A percentile compares a stretch with the other conserved stretches of the same genome.
Evolutionary conservation across 1,140 invertebrate genomes (phyloP).

Genomic region (Maconellicoccus hirsutus): DNA sequence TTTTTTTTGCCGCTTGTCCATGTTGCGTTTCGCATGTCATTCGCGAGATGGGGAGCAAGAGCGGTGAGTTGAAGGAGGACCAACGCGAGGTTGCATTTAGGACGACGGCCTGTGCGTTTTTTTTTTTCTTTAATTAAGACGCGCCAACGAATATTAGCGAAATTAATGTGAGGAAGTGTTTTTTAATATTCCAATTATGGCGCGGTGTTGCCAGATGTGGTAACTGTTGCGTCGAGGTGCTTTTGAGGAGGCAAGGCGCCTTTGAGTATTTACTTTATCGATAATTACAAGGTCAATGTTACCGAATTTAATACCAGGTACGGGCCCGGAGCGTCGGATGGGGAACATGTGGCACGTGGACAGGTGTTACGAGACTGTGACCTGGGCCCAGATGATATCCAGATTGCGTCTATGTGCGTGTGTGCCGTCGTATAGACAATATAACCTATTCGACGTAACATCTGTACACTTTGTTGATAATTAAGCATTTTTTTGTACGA

Average conservation of each 20-base stretch:
- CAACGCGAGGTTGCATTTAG: too few species aligned
- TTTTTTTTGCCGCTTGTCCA: too few species aligned
- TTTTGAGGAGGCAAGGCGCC: neutral
- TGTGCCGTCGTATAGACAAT: neutral
- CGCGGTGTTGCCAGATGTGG: too few species aligned
- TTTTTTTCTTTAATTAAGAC: too few species aligned
- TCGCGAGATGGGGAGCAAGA: too few species aligned
- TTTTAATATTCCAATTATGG: too few species aligned
- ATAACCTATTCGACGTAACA: neutral
- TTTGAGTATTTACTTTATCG: neutral
- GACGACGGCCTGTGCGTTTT: too few species aligned
- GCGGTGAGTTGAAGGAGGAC: too few species aligned
- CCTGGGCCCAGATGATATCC: conserved; percentile 19
- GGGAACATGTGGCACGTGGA: conserved; percentile 19
- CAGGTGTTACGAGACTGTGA: conserved; percentile 16
- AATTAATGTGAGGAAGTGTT: too few species aligned
- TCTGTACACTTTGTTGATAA: neutral
- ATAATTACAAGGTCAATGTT: conserved; percentile 22
- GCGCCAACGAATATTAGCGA: too few species aligned
- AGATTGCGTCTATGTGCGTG: conserved; percentile 7
- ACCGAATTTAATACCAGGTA: neutral
- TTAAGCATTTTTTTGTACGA: neutral
- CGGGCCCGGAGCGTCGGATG: neutral
- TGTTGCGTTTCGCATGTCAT: too few species aligned
- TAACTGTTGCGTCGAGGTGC: neutral